These are phyloP conservation scores for Drosophila basisetae DNA, from an alignment of 2,888 invertebrate genomes.

Conservation along the genomic window DNA sequence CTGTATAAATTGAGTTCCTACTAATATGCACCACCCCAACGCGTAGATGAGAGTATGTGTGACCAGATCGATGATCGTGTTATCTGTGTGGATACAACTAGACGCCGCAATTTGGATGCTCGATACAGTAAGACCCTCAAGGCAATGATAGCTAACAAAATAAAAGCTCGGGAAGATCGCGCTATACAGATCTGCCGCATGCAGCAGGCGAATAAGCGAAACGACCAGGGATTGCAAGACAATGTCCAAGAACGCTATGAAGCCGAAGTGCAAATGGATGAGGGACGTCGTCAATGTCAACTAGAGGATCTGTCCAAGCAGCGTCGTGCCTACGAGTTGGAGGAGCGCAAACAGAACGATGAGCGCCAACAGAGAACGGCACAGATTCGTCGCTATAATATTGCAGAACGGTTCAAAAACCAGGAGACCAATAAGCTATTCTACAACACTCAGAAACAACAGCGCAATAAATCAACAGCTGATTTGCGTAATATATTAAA, in stretches of 20 bases:
- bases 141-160: conserved; percentile 5
- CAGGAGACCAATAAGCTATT: conserved; percentile 45
- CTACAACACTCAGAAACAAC: background rate
- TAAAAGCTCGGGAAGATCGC: conserved; percentile 4
- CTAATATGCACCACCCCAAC: background rate
- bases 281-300: conserved; percentile 49
- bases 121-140: conserved; percentile 34
- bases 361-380: conserved; percentile 9
- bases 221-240: conserved; percentile 3
- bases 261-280: conserved; percentile 38
- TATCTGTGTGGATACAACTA: conserved; percentile 47
- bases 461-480: conserved; percentile 3
- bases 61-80: conserved; percentile 56
- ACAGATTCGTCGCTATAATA: conserved; percentile 48
- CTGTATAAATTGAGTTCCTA: too few species aligned
- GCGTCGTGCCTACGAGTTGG: conserved; percentile 52
- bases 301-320: conserved; percentile 36
- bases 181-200: conserved; percentile 20
- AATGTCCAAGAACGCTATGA: conserved; percentile 23
- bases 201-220: conserved; percentile 22
- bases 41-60: conserved; percentile 43
- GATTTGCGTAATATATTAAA: conserved; percentile 27
- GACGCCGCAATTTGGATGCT: conserved; percentile 38
- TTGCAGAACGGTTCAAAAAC: conserved; percentile 58
- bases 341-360: conserved; percentile 27